Evolutionary conservation across 2,113 vertebrate species (phyloP), one percentile per base, ranked within the genome.

Genomic region (Syrmaticus mikado): DNA sequence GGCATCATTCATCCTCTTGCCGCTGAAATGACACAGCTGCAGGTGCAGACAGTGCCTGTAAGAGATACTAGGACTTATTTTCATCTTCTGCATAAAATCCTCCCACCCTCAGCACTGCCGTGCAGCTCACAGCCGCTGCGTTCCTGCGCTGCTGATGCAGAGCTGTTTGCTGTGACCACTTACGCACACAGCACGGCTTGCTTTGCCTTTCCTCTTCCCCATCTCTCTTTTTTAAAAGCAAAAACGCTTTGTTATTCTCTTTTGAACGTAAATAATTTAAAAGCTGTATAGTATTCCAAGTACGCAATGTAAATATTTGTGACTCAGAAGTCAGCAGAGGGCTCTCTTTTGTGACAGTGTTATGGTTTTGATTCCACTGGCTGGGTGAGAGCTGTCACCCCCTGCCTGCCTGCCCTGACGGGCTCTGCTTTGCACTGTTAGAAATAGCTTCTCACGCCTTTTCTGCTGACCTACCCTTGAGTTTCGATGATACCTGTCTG

Each of bases 271-370:
- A 89, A 92, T 97, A 96, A 97, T 96, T 98, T 97, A 97, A 98
- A 97, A 95, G 97, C 97, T 99, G 98, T 98, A 96, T 95, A 98
- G 98, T 96, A 94, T 98, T 97, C 96, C 97, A 96, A 96, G 97
- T 92, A 97, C 78, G 91, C 96, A 92, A 80, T 98, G 98, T 98
- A 98, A 95, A 97, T 98, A 98, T 97, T 97, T 97, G 92, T 96
- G 97, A 97, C 97, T 98, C 96, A 96, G 93, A 92, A 96, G 93
- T 95, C 74, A 97, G 94, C 46, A 34, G 81, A 81, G 77, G 76
- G 57, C 82, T 98, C 96, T 97, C 75, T 73, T 91, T 61, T 57
- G 96, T 96, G 96, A 95, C 87, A 75, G 72, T 70, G 43, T 48
- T 96, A 68, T 88, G 87, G 86, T 7, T 52, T 94, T 75, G 53